Conservation (phyloP, 2,113 vertebrate genomes). For the Stictonetta naevosa region DNA sequence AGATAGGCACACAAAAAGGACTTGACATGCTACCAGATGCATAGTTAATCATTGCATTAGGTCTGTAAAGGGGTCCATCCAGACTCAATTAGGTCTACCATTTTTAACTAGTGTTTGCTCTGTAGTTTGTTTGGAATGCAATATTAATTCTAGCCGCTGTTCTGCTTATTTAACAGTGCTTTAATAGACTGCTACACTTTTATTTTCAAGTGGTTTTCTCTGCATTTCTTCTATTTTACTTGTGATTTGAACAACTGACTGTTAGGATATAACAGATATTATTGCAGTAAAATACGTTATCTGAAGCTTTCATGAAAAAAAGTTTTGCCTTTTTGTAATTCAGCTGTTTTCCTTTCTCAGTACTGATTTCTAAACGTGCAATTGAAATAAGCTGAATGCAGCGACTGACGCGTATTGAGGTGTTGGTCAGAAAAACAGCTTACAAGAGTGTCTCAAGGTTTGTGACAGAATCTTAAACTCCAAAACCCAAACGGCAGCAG, state of each 20-base stretch:
- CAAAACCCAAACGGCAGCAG: not conserved
- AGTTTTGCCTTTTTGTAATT: not conserved
- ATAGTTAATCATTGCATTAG: slow-evolving; percentile 81
- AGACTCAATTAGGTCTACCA: slow-evolving; percentile 60
- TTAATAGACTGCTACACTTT: not conserved
- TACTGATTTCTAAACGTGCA: not conserved
- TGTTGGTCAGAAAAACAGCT: not conserved
- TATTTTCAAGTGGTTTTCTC: not conserved
- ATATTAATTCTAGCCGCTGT: slow-evolving; percentile 31
- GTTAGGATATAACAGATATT: not conserved
- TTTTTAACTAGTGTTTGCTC: slow-evolving; percentile 61
- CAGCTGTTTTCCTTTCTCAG: not conserved
- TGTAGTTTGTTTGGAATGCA: slow-evolving; percentile 32
- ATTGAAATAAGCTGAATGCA: not conserved
- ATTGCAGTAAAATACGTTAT: not conserved
- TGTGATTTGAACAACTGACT: not conserved
- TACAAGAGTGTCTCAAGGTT: not conserved
- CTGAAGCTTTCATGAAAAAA: not conserved
- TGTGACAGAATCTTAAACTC: not conserved
- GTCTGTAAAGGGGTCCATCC: slow-evolving; percentile 60
- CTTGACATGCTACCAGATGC: slow-evolving; percentile 81
- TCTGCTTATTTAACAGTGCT: not conserved
- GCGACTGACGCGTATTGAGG: not conserved
- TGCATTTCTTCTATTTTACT: not conserved
- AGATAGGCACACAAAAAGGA: slow-evolving; percentile 83